Conservation (phyloP, 1,140 invertebrate species). For the Bradynema listronoti region DNA sequence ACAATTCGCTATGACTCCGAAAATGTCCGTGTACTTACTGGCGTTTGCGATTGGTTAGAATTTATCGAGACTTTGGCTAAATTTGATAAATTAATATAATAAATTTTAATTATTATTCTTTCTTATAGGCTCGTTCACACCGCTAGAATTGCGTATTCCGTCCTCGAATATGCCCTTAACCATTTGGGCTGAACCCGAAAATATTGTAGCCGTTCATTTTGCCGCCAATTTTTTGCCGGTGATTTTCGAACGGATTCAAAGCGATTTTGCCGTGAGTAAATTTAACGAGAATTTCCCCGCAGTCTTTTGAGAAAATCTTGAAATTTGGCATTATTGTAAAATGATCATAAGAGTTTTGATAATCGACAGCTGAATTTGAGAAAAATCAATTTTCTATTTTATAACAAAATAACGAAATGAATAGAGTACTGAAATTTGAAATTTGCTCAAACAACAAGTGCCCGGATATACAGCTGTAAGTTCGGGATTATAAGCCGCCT, state of each 20-base stretch:
- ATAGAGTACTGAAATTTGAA: too few relatives aligned
- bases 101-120: slow-evolving; percentile 1
- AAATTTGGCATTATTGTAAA: too few relatives aligned
- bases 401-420: neutral
- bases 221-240: slow-evolving; percentile 50
- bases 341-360: too few relatives aligned
- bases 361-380: too few relatives aligned
- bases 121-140: slow-evolving; percentile 33
- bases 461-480: too few relatives aligned
- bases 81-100: slow-evolving; percentile 4
- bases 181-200: slow-evolving; percentile 44
- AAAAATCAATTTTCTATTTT: too few relatives aligned
- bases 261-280: slow-evolving; percentile 43
- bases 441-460: too few relatives aligned
- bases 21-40: slow-evolving; percentile 61
- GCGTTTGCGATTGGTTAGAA: slow-evolving; percentile 60
- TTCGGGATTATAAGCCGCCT: too few relatives aligned
- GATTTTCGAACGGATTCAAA: slow-evolving; percentile 51
- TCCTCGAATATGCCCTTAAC: slow-evolving; percentile 48
- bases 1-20: slow-evolving; percentile 58
- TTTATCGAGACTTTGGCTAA: slow-evolving; percentile 32
- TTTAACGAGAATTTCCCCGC: neutral
- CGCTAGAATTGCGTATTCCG: slow-evolving; percentile 42
- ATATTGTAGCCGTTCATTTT: slow-evolving; percentile 34
- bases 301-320: too few relatives aligned